Evolutionary conservation across 2,797 vertebrate species (phyloP).

Genomic region (Poeciliopsis gracilis): DNA sequence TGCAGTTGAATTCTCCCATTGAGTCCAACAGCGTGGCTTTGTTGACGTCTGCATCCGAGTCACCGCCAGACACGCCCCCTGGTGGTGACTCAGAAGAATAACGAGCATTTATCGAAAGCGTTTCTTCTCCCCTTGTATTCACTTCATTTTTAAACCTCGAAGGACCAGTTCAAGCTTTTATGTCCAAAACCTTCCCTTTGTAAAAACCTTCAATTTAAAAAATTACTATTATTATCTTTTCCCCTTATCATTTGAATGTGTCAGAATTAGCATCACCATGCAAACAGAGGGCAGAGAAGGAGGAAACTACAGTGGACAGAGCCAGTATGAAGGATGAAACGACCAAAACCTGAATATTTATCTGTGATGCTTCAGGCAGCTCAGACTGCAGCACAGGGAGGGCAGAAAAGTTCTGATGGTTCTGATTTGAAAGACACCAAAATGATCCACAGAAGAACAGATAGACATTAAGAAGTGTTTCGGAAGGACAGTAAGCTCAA

Average conservation of each 20-base stretch:
- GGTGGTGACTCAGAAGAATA: neutral
- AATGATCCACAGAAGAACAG: neutral
- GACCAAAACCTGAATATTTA: neutral
- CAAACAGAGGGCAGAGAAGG: neutral
- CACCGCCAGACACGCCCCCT: no score
- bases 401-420: neutral
- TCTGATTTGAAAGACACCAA: slow-evolving; percentile 8
- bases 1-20: no score
- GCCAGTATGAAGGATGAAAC: neutral
- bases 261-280: neutral
- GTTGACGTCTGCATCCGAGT: no score
- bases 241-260: no score
- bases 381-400: no score
- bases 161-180: neutral
- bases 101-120: no score
- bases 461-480: neutral
- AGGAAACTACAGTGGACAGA: neutral
- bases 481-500: neutral
- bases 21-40: no score
- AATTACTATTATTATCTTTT: neutral
- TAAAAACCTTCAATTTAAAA: neutral
- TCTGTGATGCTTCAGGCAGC: neutral
- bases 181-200: neutral
- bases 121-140: neutral
- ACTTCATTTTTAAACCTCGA: neutral